phyloP scores from a whole-genome alignment of 2,113 vertebrate species.

The Quiscalus mexicanus region DNA sequence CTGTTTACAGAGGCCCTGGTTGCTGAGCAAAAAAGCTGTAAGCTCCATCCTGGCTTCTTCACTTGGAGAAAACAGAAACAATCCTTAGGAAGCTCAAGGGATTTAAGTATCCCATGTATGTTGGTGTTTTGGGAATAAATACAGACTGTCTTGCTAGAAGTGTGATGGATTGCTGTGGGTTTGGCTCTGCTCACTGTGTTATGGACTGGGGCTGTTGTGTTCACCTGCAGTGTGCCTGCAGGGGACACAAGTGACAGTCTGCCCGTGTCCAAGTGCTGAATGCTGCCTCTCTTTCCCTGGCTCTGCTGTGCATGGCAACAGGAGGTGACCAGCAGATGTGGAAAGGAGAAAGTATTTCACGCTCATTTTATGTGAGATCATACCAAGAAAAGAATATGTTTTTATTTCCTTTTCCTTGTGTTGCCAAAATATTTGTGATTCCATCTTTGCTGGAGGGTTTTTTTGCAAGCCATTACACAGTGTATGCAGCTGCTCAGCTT shows the following conservation, averaged over 20 bases:
- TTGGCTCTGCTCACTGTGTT: accelerated
- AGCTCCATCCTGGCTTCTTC: background rate
- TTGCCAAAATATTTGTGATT: background rate
- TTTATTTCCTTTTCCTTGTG: background rate
- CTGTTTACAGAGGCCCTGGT: background rate
- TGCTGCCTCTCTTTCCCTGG: background rate
- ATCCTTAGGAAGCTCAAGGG: background rate
- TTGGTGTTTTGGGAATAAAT: background rate
- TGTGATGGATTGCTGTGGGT: background rate
- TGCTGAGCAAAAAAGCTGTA: background rate
- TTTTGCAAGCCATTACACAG: background rate
- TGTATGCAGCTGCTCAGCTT: background rate
- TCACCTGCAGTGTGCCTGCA: background rate
- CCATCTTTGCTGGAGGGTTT: background rate
- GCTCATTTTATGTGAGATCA: background rate
- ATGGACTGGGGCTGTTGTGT: background rate
- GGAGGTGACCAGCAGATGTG: background rate
- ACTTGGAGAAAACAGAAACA: background rate
- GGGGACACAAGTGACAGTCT: accelerated
- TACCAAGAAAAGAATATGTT: background rate
- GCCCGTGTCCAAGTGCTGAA: background rate
- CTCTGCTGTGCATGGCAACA: background rate
- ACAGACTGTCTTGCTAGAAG: background rate
- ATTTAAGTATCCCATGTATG: background rate
- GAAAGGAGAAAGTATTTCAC: background rate